Base-by-base conservation (phyloP, 2,797 vertebrate genomes). In the Enteromius unitaeniatus region DNA sequence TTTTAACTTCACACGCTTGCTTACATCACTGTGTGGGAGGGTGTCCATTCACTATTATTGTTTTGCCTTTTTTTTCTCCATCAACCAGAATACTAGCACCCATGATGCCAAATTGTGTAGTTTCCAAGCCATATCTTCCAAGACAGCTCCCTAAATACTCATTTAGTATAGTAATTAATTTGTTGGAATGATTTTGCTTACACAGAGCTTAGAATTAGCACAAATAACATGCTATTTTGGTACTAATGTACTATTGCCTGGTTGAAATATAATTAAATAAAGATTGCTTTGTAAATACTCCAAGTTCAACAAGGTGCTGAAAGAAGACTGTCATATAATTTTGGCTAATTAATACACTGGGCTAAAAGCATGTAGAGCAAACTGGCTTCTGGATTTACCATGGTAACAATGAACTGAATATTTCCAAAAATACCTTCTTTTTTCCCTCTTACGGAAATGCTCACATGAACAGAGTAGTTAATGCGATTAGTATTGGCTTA, bases 331-430 rank as follows among this genome's bases (percentile, higher is more conserved):
- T 73, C 26, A 28, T 69, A 69, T 28, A 70, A 23, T 26, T 78
- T 42, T 34, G 34, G 26, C 21, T 26, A 75, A 72, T 21, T 85
- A 83, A 45, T 69, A 19, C 28, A 74, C 64, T 17, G 1, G 1
- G 15, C 70, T 79, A 79, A 47, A 26, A 58, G 26, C 76, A 49
- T 51, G 47, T 60, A 19, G 10, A 65, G 2, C 51, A 83, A 64
- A 78, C 19, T 68, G 49, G 77, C 60, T 80, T 82, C 42, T 73
- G 70, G 67, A 62, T 88, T 85, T 86, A 85, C 79, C 86, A 88
- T 86, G 84, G 86, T 72, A 84, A 88, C 86, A 86, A 85, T 62
- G 6, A 81, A 72, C 28, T 49, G 11, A 70, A 72, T 8, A 64
- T 51, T 8, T 34, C 80, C 26, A 58, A 68, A 80, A 60, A 67